Evolutionary conservation across 2,888 invertebrate genomes (phyloP).

Genomic region (Scrobipalpa costella): DNA sequence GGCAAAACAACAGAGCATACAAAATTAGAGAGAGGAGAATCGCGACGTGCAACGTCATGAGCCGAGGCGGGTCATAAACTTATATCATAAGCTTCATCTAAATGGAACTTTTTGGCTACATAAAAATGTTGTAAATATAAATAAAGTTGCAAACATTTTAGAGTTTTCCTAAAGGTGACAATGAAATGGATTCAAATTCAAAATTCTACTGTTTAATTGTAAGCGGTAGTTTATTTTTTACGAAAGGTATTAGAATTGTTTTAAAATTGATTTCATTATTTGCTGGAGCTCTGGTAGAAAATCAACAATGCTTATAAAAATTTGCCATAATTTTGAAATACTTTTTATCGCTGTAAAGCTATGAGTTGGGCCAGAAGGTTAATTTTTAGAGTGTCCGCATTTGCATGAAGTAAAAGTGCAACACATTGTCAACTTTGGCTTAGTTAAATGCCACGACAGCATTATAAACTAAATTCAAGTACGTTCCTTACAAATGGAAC

Average conservation of each 20-base stretch:
- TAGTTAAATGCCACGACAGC: background rate
- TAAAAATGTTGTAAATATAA: background rate
- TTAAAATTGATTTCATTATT: too few relatives aligned
- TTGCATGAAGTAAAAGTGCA: constrained; percentile 4
- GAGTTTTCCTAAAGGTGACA: too few relatives aligned
- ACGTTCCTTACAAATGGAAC: too few relatives aligned
- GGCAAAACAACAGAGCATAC: constrained; percentile 73
- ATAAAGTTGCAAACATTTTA: too few relatives aligned
- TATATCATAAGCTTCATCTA: background rate
- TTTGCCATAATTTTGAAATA: background rate
- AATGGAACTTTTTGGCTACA: background rate
- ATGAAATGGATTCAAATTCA: too few relatives aligned
- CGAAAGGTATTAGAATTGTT: too few relatives aligned
- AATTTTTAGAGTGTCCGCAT: background rate
- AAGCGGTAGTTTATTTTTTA: background rate
- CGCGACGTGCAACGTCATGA: constrained; percentile 7
- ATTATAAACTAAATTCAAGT: background rate
- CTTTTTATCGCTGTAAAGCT: background rate
- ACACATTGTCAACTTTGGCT: constrained; percentile 1
- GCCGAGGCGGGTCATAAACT: constrained; percentile 31
- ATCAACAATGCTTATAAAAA: too few relatives aligned
- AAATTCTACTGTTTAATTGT: too few relatives aligned
- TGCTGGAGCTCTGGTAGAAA: too few relatives aligned
- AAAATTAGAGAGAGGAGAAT: constrained; percentile 61
- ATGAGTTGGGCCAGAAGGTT: background rate